phyloP scores from a whole-genome alignment of 2,797 vertebrate species.

The Sebastes trivittatus region DNA sequence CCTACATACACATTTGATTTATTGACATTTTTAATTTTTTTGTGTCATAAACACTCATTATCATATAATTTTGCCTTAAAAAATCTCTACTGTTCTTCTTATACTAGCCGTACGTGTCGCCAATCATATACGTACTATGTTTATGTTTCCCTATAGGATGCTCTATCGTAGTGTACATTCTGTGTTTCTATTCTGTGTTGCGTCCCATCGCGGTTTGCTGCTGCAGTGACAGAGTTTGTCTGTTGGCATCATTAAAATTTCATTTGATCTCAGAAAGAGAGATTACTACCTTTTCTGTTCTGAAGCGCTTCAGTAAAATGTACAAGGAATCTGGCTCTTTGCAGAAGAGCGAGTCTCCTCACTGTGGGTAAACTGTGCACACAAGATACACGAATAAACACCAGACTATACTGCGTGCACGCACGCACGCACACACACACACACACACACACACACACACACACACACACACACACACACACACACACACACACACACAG shows the following conservation, averaged over 20 bases:
- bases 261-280: conserved; percentile 32
- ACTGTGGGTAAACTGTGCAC: conserved; percentile 70
- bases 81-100: not conserved
- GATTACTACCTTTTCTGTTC: conserved; percentile 20
- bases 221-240: conserved; percentile 59
- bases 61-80: not conserved
- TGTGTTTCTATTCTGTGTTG: not conserved
- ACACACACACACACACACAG: not conserved
- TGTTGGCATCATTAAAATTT: conserved; percentile 32
- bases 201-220: conserved; percentile 16
- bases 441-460: conserved; percentile 3
- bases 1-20: not conserved
- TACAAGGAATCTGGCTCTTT: conserved; percentile 15
- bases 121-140: not conserved
- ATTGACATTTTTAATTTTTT: not conserved
- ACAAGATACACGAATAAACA: conserved; percentile 72
- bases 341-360: conserved; percentile 58
- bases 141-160: not conserved
- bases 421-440: not conserved
- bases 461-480: not conserved
- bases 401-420: conserved; percentile 67
- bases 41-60: not conserved
- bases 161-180: not conserved
- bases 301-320: conserved; percentile 15
- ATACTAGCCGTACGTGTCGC: not conserved